These are phyloP conservation scores for Abrostola tripartita DNA, from an alignment of 2,888 invertebrate genomes.

Conservation along the genomic window DNA sequence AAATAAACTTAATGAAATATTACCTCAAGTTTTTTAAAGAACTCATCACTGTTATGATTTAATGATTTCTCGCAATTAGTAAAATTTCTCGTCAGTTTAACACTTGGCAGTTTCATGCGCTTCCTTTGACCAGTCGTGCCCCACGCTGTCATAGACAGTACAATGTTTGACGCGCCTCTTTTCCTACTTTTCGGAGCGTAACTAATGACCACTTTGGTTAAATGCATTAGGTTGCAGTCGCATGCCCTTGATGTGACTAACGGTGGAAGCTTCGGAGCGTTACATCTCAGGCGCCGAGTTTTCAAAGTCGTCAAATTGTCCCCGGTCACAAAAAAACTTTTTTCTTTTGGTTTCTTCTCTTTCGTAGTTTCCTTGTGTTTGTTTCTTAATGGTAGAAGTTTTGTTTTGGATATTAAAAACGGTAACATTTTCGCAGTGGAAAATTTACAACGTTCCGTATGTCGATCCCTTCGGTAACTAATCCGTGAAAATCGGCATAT, in stretches of 20 bases:
- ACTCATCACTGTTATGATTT: constrained; percentile 73
- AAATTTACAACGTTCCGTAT: constrained; percentile 7
- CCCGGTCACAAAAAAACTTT: constrained; percentile 66
- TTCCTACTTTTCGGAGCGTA: constrained; percentile 77
- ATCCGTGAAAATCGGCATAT: constrained; percentile 39
- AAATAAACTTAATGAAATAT: neutral
- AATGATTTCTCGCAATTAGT: constrained; percentile 65
- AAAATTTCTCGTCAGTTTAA: constrained; percentile 67
- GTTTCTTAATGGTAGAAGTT: constrained; percentile 68
- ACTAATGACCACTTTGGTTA: constrained; percentile 76
- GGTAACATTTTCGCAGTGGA: constrained; percentile 71
- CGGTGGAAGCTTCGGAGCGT: constrained; percentile 64
- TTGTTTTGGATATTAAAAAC: constrained; percentile 80
- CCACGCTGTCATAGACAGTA: constrained; percentile 76
- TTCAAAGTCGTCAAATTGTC: constrained; percentile 69
- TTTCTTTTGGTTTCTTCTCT: constrained; percentile 64
- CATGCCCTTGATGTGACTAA: constrained; percentile 62
- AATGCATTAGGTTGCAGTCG: constrained; percentile 77
- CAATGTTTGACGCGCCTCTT: constrained; percentile 74
- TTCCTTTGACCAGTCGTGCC: constrained; percentile 74
- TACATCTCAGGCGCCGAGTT: constrained; percentile 64
- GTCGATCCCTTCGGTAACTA: constrained; percentile 30
- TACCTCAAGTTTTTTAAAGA: constrained; percentile 85
- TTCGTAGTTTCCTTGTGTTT: constrained; percentile 62
- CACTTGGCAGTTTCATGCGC: constrained; percentile 74